Conservation (phyloP, 2,797 vertebrate genomes). For the Amazona finschi region DNA sequence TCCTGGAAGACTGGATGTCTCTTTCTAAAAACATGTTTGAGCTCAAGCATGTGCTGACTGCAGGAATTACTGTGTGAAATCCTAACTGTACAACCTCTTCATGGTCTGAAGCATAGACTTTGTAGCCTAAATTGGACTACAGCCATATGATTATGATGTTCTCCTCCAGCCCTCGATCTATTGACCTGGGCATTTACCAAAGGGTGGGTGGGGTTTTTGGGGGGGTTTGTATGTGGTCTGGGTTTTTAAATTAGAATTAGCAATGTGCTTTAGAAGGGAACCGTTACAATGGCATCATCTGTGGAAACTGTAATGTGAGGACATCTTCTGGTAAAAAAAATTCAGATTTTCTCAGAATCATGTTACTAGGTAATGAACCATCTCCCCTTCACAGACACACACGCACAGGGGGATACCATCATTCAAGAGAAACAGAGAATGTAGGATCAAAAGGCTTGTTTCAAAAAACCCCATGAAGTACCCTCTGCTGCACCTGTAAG, state of each 20-base stretch:
- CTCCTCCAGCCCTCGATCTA: neutral
- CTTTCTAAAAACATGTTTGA: neutral
- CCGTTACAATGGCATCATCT: neutral
- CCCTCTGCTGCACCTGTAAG: neutral
- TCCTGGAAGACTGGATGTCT: neutral
- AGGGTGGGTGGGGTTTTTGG: neutral
- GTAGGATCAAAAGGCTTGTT: neutral
- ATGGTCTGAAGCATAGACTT: neutral
- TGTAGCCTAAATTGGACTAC: neutral
- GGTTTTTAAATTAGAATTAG: neutral
- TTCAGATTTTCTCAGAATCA: neutral
- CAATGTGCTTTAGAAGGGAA: neutral
- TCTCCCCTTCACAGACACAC: neutral
- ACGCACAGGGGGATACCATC: neutral
- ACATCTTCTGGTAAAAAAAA: neutral
- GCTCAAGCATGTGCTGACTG: neutral
- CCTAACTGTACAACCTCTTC: neutral
- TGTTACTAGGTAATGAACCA: neutral
- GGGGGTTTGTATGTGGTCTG: accelerated
- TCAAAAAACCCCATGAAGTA: neutral
- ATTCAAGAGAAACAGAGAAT: neutral
- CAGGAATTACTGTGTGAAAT: neutral
- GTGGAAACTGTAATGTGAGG: neutral
- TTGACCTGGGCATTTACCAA: neutral
- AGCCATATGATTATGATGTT: neutral